Evolutionary conservation across 2,888 invertebrate genomes (phyloP).

Genomic region (Hedya salicella): DNA sequence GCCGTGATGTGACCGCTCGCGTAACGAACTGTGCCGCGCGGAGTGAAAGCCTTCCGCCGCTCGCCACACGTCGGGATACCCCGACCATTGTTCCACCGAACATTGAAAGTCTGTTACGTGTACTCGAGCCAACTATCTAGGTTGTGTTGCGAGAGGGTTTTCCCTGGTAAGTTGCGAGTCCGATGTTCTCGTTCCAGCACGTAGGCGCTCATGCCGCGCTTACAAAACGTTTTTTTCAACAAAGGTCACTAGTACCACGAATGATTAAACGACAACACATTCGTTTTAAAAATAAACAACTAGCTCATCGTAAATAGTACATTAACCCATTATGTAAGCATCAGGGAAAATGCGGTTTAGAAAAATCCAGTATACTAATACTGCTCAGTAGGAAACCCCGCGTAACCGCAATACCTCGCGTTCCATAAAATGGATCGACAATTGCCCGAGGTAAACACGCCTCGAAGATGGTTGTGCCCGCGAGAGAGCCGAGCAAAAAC

Average conservation of each 20-base stretch:
- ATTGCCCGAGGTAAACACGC: conserved; percentile 9
- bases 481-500: background rate
- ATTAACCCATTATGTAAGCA: conserved; percentile 15
- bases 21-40: conserved; percentile 53
- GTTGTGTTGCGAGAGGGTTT: conserved; percentile 45
- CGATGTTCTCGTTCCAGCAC: background rate
- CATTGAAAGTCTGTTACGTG: conserved; percentile 54
- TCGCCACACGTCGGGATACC: conserved; percentile 56
- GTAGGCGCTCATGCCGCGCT: background rate
- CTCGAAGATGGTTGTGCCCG: background rate
- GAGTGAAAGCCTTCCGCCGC: conserved; percentile 65
- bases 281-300: background rate
- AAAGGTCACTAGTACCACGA: background rate
- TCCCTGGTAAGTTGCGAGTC: conserved; percentile 42
- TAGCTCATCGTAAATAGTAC: background rate
- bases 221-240: background rate
- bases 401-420: conserved; percentile 29
- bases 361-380: conserved; percentile 14
- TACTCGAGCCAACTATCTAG: conserved; percentile 24
- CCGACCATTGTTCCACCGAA: conserved; percentile 54
- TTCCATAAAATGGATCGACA: conserved; percentile 13
- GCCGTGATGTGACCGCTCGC: conserved; percentile 55
- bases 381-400: conserved; percentile 36
- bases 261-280: background rate
- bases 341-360: conserved; percentile 20